Evolutionary conservation across 2,888 invertebrate species (phyloP), one percentile per base, ranked within the genome.

Genomic region (Incurvaria masculella): DNA sequence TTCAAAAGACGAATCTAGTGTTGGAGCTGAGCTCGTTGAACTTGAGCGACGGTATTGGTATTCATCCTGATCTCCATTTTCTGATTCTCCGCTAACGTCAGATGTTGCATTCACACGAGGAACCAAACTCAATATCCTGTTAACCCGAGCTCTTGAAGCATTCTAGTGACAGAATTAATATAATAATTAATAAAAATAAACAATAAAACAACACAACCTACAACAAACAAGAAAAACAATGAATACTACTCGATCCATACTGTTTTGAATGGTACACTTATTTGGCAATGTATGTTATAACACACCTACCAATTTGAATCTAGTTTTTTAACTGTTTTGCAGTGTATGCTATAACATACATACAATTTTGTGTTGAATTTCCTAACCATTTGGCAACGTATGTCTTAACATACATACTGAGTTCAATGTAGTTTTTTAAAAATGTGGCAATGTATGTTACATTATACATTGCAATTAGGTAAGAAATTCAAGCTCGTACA

Each of bases 401-500:
- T 23, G 49, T 47, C 48, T 47, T 47, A 47, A 48, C 50, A 49
- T 48, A 50, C 50, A 52, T 50, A 52, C 46, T 42, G 50, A 52
- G 44, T 49, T 46, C 45, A 46, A 50, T 42, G 50, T 48, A 50
- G 44, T 50, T 52, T 47, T 48, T 49, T 45, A 43, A 47, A 46
- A 41, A 52, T 49, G 50, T 52, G 52, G 52, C 50, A 52, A 52
- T 52, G 50, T 52, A 49, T 49, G 49, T 49, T 49, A 49, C 46
- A 47, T 46, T 50, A 49, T 45, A 51, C 51, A 51, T 27, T 27
- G 27, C 26, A 45, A 14, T 38, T 45, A 19, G 20, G 44, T 48
- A 50, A 46, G 45, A 48, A 50, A 48, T 23, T 48, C 47, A 46
- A 49, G 45, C 47, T 47, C 50, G 49, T 48, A 50, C 50, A 52